Conservation (phyloP, 1,140 invertebrate genomes). For the Galleria mellonella region DNA sequence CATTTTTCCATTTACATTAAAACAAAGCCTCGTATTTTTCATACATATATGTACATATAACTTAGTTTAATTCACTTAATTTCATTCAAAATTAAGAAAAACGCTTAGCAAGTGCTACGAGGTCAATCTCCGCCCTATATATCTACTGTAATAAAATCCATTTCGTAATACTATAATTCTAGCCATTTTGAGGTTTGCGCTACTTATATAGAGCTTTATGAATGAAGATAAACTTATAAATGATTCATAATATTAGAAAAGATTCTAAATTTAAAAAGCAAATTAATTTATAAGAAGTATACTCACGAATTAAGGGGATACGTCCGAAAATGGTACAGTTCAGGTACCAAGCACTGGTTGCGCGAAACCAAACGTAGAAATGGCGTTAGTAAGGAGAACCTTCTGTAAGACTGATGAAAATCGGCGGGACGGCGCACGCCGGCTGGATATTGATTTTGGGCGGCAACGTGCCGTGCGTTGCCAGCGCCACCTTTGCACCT, state of each 20-base stretch:
- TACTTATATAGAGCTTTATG: slow-evolving; percentile 11
- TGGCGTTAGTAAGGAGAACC: slow-evolving; percentile 42
- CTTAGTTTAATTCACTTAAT: too few species aligned
- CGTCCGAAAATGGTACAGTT: slow-evolving; percentile 32
- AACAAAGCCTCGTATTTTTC: too few species aligned
- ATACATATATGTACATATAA: too few species aligned
- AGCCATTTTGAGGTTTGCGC: slow-evolving; percentile 12
- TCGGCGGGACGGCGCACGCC: slow-evolving; percentile 52
- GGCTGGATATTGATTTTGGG: slow-evolving; percentile 61
- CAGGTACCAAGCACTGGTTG: slow-evolving; percentile 40
- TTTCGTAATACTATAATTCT: slow-evolving; percentile 12
- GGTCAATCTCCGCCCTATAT: slow-evolving; percentile 21
- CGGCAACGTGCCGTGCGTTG: slow-evolving; percentile 30
- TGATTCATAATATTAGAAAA: not conserved
- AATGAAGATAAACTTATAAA: slow-evolving; percentile 14
- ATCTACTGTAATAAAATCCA: slow-evolving; percentile 11
- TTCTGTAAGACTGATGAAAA: slow-evolving; percentile 46
- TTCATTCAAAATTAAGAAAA: too few species aligned
- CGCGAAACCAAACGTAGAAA: slow-evolving; percentile 41
- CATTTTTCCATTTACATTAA: too few species aligned
- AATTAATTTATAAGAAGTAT: slow-evolving; percentile 10
- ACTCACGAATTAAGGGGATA: slow-evolving; percentile 36
- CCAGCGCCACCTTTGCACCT: not conserved
- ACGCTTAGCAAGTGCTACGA: slow-evolving; percentile 3
- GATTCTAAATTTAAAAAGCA: slow-evolving; percentile 2